These are phyloP conservation scores for Epinotia nisella DNA, from an alignment of 2,888 invertebrate species.

Conservation along the genomic window DNA sequence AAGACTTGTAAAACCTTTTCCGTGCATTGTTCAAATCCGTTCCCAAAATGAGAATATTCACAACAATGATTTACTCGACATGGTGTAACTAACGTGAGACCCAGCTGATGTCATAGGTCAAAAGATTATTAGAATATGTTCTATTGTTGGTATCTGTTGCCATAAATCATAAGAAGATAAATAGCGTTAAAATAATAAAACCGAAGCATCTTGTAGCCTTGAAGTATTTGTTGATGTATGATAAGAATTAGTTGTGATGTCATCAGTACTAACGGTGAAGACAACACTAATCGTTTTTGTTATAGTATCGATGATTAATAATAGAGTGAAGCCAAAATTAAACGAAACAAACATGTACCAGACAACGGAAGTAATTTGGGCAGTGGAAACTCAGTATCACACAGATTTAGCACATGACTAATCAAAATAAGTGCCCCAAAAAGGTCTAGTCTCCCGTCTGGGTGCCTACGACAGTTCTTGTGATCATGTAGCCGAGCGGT, in stretches of 20 bases:
- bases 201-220: constrained; percentile 61
- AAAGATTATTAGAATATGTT: constrained; percentile 62
- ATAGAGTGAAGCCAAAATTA: constrained; percentile 18
- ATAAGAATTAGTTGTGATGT: constrained; percentile 57
- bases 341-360: constrained; percentile 16
- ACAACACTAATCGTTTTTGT: constrained; percentile 31
- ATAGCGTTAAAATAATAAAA: constrained; percentile 63
- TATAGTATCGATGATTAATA: constrained; percentile 38
- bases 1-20: constrained; percentile 54
- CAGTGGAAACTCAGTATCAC: not conserved
- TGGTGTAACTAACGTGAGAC: constrained; percentile 57
- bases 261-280: constrained; percentile 52
- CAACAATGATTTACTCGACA: constrained; percentile 60
- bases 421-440: no score
- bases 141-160: constrained; percentile 63
- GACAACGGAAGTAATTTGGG: not conserved
- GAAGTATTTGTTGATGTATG: constrained; percentile 52
- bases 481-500: no score
- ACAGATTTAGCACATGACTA: not conserved
- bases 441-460: no score
- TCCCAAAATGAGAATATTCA: constrained; percentile 54
- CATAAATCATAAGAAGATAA: constrained; percentile 65
- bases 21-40: constrained; percentile 55
- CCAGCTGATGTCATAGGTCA: constrained; percentile 75
- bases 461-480: no score